phyloP scores from a whole-genome alignment of 1,140 invertebrate genomes.

The Drosophila gunungcola region DNA sequence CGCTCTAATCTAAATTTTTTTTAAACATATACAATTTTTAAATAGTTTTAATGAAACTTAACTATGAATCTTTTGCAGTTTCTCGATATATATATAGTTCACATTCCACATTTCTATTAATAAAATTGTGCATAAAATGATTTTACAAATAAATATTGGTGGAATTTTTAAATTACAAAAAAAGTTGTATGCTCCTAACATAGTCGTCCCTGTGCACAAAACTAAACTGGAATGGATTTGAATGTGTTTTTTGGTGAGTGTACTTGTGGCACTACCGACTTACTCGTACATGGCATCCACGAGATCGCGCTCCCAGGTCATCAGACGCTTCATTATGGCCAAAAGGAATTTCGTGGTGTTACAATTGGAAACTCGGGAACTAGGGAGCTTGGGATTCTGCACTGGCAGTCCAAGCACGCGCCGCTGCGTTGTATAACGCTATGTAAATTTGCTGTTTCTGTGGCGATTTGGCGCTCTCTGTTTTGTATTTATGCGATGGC shows the following conservation, averaged over 20 bases:
- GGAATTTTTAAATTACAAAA: no score
- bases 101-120: no score
- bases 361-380: constrained; percentile 3
- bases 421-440: constrained; percentile 63
- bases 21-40: no score
- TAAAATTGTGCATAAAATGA: no score
- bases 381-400: constrained; percentile 2
- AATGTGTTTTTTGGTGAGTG: constrained; percentile 6
- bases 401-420: constrained; percentile 47
- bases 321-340: constrained; percentile 78
- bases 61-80: not conserved
- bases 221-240: not conserved
- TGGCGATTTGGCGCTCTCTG: constrained; percentile 36
- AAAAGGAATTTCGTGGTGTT: constrained; percentile 44
- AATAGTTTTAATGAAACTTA: not conserved
- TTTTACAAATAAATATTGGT: no score
- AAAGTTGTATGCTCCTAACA: no score
- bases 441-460: constrained; percentile 40
- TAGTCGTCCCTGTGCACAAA: no score
- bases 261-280: constrained; percentile 46
- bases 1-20: no score
- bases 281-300: constrained; percentile 84
- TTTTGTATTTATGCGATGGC: constrained; percentile 59
- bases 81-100: no score
- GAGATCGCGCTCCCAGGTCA: constrained; percentile 84